Base-by-base conservation (phyloP, 1,140 invertebrate genomes). In the Oppia nitens region DNA sequence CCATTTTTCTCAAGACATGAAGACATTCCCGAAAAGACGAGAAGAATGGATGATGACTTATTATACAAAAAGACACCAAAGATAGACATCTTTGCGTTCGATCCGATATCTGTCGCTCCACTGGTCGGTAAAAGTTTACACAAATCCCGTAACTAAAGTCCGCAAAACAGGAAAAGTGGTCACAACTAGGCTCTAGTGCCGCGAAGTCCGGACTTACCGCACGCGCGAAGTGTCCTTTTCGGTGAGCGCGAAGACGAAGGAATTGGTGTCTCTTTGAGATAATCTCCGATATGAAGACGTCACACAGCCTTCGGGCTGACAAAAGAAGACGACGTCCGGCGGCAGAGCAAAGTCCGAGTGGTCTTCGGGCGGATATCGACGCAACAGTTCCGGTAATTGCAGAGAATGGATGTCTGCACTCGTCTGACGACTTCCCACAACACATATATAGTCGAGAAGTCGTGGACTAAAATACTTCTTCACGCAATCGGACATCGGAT, bases 1-100 rank as follows among this genome's bases (percentile, higher is more conserved):
- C 94, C 58, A 98, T 76, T 68, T 85, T 87, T 71, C 92, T 89
- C 64, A 99, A 76, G 66, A 95, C 84, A 73, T 88, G 90, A 61
- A 98, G 79, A 76, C 93, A 95, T 75, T 98, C 90, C 59, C 94
- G 84, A 77, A 98, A 98, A 68, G 85, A 91, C 48, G 91, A 86
- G 72, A 98, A 95, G 74, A 99, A 98, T 40, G 94, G 93, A 79
- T 99, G 95, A 79, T 99, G 95, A 62, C 92, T 97, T 47, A 99
- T 80, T 64, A 99, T 83, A 75, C 95, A 98, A 53, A 98, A 75
- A 47, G 93, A 96, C 47, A 94, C 98, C 62, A 99, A 75, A 12
- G 65, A 60, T 23, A 57, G 24, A 26, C 56, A 57, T 57, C 26
- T 32, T 47, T 26, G n/a, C 27, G 49, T 32, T 29, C 9, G 32